A percentile compares a stretch with the other conserved stretches of the same genome.
phyloP scores from a whole-genome alignment of 2,888 invertebrate genomes.

The Nomada hirtipes region DNA sequence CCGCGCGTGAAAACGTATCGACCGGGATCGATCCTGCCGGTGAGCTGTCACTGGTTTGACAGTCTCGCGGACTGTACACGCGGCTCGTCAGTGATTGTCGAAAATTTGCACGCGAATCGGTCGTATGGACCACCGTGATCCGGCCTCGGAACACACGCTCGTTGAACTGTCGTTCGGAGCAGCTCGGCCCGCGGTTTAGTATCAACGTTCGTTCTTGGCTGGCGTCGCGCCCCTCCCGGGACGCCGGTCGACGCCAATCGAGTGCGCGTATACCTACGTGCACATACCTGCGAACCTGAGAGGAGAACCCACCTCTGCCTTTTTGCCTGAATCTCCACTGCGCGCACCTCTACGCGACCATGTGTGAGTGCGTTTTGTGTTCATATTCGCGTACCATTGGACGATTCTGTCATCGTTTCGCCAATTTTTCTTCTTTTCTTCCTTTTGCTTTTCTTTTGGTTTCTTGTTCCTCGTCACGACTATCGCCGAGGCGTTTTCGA shows the following conservation, averaged over 20 bases:
- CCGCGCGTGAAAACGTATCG: conserved; percentile 5
- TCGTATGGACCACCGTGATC: conserved; percentile 73
- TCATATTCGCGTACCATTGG: background rate
- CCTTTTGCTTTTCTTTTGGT: background rate
- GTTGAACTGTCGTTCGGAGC: conserved; percentile 80
- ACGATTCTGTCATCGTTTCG: conserved; percentile 9
- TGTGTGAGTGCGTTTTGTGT: conserved; percentile 19
- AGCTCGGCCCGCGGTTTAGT: conserved; percentile 79
- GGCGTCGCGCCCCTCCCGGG: conserved; percentile 78
- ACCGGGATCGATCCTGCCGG: background rate
- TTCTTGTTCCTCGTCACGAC: background rate
- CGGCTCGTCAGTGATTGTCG: conserved; percentile 35
- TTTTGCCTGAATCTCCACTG: conserved; percentile 61
- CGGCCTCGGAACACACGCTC: conserved; percentile 78
- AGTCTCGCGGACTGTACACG: conserved; percentile 35
- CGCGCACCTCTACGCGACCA: conserved; percentile 32
- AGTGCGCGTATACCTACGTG: conserved; percentile 77
- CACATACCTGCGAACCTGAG: conserved; percentile 72
- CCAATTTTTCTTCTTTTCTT: background rate
- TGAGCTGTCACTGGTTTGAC: conserved; percentile 21
- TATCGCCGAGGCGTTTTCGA: background rate
- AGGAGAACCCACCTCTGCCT: conserved; percentile 63
- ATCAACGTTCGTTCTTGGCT: conserved; percentile 79
- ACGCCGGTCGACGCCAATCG: conserved; percentile 78
- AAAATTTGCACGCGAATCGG: conserved; percentile 53